Evolutionary conservation across 2,113 vertebrate genomes (phyloP).

Genomic region (Capra hircus): DNA sequence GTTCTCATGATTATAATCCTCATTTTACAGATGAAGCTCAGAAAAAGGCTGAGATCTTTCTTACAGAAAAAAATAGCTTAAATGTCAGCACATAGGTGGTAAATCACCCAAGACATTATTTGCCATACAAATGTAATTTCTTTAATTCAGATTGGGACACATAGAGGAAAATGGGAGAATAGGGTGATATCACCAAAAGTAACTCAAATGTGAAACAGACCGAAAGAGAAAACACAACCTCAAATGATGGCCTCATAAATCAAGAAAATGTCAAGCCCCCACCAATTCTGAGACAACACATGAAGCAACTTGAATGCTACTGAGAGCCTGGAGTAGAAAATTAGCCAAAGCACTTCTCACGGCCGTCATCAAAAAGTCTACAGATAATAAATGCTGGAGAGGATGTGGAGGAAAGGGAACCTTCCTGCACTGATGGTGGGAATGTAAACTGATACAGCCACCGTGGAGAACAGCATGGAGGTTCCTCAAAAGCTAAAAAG

Average conservation of each 20-base stretch:
- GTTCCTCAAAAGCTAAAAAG: neutral
- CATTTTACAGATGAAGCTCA: neutral
- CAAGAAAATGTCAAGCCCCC: neutral
- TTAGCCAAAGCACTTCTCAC: neutral
- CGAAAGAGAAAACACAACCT: neutral
- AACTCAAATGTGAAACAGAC: neutral
- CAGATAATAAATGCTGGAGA: neutral
- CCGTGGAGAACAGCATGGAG: neutral
- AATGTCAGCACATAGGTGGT: neutral
- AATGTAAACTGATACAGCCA: neutral
- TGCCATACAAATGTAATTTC: neutral
- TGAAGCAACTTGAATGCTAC: neutral
- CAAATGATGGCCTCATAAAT: neutral
- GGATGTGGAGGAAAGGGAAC: neutral
- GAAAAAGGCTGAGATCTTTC: neutral
- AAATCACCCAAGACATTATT: neutral
- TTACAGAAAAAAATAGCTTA: neutral
- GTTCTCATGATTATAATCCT: neutral
- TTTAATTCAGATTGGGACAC: neutral
- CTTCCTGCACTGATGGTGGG: neutral
- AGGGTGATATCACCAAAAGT: neutral
- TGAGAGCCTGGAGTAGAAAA: neutral
- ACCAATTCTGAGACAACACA: neutral
- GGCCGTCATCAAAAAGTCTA: neutral
- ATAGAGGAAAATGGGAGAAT: neutral